These are phyloP conservation scores for Galerucella pusilla DNA, from an alignment of 2,888 invertebrate genomes.

Conservation along the genomic window DNA sequence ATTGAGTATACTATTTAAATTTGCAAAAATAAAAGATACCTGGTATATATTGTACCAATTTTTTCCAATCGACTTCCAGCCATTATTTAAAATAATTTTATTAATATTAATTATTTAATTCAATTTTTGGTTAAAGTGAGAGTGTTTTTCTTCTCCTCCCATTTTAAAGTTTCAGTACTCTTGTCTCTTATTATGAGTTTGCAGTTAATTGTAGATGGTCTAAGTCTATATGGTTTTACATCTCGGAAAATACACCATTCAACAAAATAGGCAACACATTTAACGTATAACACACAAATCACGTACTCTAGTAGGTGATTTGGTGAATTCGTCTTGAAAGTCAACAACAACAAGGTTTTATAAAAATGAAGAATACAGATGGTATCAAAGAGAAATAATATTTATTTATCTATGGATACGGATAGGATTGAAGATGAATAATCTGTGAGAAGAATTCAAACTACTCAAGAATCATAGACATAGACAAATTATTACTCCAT, in stretches of 20 bases:
- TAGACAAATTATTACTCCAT: too few species aligned
- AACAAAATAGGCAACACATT: too few species aligned
- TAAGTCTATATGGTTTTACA: too few species aligned
- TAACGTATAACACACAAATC: too few species aligned
- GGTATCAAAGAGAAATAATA: too few species aligned
- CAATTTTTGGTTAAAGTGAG: not conserved
- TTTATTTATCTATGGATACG: not conserved
- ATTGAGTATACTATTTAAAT: not conserved
- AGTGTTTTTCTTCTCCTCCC: not conserved
- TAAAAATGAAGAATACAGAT: too few species aligned
- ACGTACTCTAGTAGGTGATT: too few species aligned
- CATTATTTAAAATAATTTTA: constrained; percentile 39
- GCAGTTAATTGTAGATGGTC: too few species aligned
- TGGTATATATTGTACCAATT: constrained; percentile 77
- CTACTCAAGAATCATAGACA: not conserved
- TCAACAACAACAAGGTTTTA: not conserved
- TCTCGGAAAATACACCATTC: too few species aligned
- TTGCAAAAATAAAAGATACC: constrained; percentile 25
- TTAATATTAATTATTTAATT: not conserved
- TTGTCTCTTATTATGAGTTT: not conserved
- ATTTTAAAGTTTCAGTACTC: not conserved
- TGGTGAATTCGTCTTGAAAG: not conserved
- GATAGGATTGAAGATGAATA: not conserved
- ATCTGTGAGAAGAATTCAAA: not conserved
- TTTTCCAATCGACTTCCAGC: constrained; percentile 71